Conservation (phyloP, 2,888 invertebrate species). For the Lumbricus terrestris region DNA sequence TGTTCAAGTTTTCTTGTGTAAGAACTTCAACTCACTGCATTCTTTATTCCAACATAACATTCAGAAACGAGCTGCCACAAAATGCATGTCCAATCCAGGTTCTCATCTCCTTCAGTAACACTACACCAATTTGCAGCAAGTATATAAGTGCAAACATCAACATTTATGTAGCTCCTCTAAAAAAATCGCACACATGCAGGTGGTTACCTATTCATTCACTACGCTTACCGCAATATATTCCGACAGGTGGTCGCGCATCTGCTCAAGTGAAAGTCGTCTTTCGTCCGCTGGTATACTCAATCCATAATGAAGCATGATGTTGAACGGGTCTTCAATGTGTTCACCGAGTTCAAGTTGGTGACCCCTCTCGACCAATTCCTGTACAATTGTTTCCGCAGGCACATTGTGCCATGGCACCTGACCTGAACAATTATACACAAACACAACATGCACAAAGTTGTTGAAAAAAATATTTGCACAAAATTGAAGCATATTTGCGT, state of each 20-base stretch:
- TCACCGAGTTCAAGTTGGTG: conserved; percentile 24
- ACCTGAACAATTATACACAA: conserved; percentile 24
- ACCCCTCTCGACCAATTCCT: conserved; percentile 23
- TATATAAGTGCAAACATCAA: background rate
- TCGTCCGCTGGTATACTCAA: conserved; percentile 18
- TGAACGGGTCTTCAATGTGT: conserved; percentile 27
- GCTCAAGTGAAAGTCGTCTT: conserved; percentile 29
- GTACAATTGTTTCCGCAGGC: conserved; percentile 23
- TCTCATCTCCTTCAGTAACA: too few species aligned
- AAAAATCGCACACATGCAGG: background rate
- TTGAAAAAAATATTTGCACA: background rate
- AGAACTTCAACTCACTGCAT: background rate
- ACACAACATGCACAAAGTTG: background rate
- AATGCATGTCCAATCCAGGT: background rate
- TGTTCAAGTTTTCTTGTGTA: background rate
- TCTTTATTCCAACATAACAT: background rate
- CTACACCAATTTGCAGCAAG: background rate
- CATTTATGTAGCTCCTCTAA: background rate
- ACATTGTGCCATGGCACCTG: conserved; percentile 29
- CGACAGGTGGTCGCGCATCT: conserved; percentile 28
- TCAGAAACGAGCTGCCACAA: background rate
- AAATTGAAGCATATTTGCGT: background rate
- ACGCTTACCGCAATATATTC: conserved; percentile 19
- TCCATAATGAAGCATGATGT: conserved; percentile 31
- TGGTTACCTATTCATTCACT: background rate